Evolutionary conservation across 2,113 vertebrate genomes (phyloP).

Genomic region (Zosterops hypoxanthus): DNA sequence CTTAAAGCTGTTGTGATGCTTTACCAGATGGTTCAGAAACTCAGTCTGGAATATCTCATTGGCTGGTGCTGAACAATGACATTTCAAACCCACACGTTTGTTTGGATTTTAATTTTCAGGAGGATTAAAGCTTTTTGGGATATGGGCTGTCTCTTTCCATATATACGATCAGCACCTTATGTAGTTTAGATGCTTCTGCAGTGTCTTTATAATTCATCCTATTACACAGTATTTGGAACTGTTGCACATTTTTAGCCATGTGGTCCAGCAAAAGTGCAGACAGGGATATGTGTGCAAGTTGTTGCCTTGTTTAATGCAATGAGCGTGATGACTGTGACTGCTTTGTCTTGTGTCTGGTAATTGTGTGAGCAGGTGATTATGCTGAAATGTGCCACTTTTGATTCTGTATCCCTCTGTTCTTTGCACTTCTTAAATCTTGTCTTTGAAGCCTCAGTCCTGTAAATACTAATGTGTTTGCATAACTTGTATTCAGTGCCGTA

Average conservation of each 20-base stretch:
- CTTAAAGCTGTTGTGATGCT: constrained; percentile 55
- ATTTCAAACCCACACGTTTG: constrained; percentile 62
- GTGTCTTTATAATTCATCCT: not conserved
- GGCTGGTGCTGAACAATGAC: constrained; percentile 60
- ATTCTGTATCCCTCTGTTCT: not conserved
- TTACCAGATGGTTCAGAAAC: constrained; percentile 62
- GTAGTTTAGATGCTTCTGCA: constrained; percentile 18
- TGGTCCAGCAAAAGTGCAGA: not conserved
- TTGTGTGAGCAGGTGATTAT: not conserved
- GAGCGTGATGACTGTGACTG: accelerated
- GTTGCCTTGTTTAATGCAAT: not conserved
- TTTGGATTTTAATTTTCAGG: constrained; percentile 66
- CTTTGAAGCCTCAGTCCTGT: not conserved
- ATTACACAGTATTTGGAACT: not conserved
- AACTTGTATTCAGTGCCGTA: not conserved
- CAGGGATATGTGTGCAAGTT: not conserved
- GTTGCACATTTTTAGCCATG: not conserved
- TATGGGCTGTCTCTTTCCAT: constrained; percentile 61
- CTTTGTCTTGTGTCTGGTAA: not conserved
- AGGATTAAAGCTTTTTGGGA: constrained; percentile 63
- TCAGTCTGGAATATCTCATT: constrained; percentile 50
- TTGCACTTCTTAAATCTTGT: not conserved
- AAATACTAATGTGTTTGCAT: not conserved
- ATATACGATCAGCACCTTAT: constrained; percentile 41
- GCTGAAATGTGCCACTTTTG: not conserved